These are phyloP conservation scores for Diabrotica virgifera DNA, from an alignment of 1,140 invertebrate species.

Conservation along the genomic window DNA sequence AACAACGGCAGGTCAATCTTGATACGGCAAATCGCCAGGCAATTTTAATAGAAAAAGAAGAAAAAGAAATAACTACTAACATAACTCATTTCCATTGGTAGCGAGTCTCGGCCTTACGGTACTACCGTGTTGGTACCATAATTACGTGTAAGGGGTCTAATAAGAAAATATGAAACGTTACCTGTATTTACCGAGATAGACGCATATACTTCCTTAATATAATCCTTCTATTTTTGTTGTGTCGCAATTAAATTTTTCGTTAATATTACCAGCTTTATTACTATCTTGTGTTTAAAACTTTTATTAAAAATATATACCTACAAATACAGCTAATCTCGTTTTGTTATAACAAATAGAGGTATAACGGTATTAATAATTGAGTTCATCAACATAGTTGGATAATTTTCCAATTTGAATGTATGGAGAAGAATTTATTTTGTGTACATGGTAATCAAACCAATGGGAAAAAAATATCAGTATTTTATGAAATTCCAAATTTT, in stretches of 20 bases:
- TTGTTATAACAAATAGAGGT: too few relatives aligned
- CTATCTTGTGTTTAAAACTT: too few relatives aligned
- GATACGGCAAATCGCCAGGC: conserved; percentile 17
- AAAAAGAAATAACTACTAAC: conserved; percentile 18
- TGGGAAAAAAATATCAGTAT: too few relatives aligned
- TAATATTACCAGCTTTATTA: too few relatives aligned
- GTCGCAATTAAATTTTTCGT: neutral
- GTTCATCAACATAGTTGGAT: too few relatives aligned
- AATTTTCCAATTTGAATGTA: too few relatives aligned
- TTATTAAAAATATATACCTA: too few relatives aligned
- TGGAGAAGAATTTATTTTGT: too few relatives aligned
- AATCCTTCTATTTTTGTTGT: conserved; percentile 10
- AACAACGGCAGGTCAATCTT: conserved; percentile 20
- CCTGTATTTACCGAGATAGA: conserved; percentile 18
- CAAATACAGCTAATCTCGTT: too few relatives aligned
- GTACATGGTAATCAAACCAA: too few relatives aligned
- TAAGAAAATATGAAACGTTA: conserved; percentile 20
- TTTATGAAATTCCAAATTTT: too few relatives aligned
- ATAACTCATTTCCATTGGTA: conserved; percentile 15
- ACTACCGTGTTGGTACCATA: neutral
- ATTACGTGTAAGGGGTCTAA: conserved; percentile 6
- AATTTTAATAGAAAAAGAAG: conserved; percentile 17
- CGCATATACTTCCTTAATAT: conserved; percentile 18
- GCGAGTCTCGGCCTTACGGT: conserved; percentile 4
- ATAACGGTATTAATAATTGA: too few relatives aligned